These are phyloP conservation scores for Anguilla pacifica DNA, from an alignment of 2,797 vertebrate genomes.

Conservation along the genomic window DNA sequence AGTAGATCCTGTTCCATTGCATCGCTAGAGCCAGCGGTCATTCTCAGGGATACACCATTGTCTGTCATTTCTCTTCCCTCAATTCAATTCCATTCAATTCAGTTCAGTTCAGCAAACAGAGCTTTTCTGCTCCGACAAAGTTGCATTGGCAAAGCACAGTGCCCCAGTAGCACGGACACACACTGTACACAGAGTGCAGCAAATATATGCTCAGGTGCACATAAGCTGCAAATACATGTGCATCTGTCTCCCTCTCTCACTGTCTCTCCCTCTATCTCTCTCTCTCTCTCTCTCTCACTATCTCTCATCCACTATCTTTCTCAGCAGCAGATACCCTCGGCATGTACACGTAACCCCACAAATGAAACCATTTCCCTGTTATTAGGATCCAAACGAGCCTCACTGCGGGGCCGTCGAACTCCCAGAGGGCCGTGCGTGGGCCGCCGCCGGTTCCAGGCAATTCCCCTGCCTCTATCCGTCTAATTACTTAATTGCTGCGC, in stretches of 20 bases:
- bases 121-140: not conserved
- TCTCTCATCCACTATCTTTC: not conserved
- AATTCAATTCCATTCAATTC: not conserved
- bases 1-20: not conserved
- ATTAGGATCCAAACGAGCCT: not conserved
- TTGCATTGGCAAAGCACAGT: not conserved
- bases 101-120: not conserved
- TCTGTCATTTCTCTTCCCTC: not conserved
- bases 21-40: not conserved
- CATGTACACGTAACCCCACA: not conserved
- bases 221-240: not conserved
- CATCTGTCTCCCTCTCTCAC: not conserved
- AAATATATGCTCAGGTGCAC: not conserved
- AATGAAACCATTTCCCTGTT: not conserved
- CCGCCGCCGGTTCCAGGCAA: not conserved
- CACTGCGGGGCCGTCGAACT: not conserved
- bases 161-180: not conserved
- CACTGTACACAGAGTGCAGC: too few species aligned
- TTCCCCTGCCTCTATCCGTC: not conserved
- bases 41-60: not conserved
- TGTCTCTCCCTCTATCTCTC: not conserved
- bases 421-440: not conserved
- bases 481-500: constrained; percentile 10
- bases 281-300: not conserved
- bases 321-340: not conserved